These are phyloP conservation scores for Lissocephala sabroskyi DNA, from an alignment of 2,888 invertebrate genomes.

Conservation along the genomic window DNA sequence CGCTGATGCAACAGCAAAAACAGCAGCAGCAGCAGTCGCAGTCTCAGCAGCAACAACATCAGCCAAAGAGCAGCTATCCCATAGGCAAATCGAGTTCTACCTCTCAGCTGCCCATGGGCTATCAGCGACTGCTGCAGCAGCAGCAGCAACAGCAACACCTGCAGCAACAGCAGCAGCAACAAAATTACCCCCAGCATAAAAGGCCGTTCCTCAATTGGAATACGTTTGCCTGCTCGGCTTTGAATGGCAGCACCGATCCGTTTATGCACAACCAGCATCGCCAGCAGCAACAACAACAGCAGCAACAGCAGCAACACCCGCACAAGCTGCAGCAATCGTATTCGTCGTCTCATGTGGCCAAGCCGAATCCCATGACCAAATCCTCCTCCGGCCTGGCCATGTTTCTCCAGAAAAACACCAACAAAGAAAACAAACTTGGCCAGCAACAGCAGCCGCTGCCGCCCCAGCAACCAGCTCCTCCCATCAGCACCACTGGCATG, in stretches of 20 bases:
- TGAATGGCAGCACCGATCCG: slow-evolving; percentile 63
- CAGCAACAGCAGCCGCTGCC: slow-evolving; percentile 20
- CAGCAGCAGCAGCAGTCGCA: slow-evolving; percentile 32
- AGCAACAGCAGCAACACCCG: slow-evolving; percentile 38
- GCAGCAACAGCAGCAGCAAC: slow-evolving; percentile 23
- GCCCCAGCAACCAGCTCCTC: slow-evolving; percentile 24
- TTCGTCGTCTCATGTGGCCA: slow-evolving; percentile 56
- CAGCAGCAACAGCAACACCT: slow-evolving; percentile 51
- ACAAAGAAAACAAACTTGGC: slow-evolving; percentile 66
- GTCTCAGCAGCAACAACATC: slow-evolving; percentile 33
- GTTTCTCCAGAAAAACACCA: slow-evolving; percentile 54
- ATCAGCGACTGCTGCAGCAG: slow-evolving; percentile 57
- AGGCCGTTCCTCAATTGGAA: slow-evolving; percentile 70
- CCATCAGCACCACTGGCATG: slow-evolving; percentile 21
- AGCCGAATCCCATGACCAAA: slow-evolving; percentile 40
- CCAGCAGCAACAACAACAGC: slow-evolving; percentile 46
- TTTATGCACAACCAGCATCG: too few species aligned
- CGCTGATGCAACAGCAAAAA: slow-evolving; percentile 38
- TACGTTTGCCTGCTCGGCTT: slow-evolving; percentile 65
- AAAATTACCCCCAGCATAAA: slow-evolving; percentile 64
- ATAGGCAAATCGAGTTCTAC: slow-evolving; percentile 70
- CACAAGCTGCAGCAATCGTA: slow-evolving; percentile 53
- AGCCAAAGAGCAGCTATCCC: slow-evolving; percentile 55
- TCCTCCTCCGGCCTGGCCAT: slow-evolving; percentile 32
- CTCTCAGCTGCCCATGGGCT: slow-evolving; percentile 68